phyloP scores from a whole-genome alignment of 2,888 invertebrate species.

The Schizaphis graminum region DNA sequence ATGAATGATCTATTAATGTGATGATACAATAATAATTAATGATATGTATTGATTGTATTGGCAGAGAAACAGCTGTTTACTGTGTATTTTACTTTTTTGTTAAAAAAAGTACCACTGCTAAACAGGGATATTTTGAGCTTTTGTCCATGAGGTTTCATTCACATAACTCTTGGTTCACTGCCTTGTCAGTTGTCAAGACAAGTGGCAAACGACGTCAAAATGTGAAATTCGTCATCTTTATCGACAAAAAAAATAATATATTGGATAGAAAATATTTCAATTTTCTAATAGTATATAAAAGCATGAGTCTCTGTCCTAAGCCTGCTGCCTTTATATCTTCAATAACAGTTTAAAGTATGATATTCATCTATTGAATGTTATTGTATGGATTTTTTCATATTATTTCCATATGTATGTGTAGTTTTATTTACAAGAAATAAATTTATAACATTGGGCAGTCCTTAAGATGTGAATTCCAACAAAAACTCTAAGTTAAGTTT shows the following conservation, averaged over 20 bases:
- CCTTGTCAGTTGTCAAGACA: slow-evolving; percentile 29
- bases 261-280: neutral
- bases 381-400: neutral
- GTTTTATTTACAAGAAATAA: neutral
- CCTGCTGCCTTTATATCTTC: neutral
- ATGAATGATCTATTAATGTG: neutral
- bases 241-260: neutral
- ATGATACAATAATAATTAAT: neutral
- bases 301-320: neutral
- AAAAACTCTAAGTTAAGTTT: neutral
- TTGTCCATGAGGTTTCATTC: neutral
- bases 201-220: neutral
- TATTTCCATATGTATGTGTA: neutral
- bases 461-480: neutral
- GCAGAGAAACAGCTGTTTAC: neutral
- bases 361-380: neutral
- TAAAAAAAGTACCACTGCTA: neutral
- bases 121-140: slow-evolving; percentile 2
- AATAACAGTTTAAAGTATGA: neutral
- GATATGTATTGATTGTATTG: neutral
- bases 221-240: neutral
- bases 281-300: neutral
- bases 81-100: neutral
- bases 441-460: neutral
- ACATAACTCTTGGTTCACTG: neutral